Conservation (phyloP, 2,888 invertebrate genomes). For the Notocelia uddmanniana region DNA sequence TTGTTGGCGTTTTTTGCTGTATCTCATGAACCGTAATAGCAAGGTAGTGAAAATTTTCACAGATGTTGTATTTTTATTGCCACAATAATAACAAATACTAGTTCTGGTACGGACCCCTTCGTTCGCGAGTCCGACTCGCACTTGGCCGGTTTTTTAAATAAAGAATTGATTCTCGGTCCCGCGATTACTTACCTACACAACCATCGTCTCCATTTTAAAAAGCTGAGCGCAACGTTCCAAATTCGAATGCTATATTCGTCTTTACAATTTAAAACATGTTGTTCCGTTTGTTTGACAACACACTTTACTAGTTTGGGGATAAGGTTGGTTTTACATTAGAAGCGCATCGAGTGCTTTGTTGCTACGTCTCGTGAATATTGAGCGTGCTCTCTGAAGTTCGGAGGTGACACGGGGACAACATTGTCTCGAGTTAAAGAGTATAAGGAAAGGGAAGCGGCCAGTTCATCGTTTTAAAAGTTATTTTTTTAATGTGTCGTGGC, state of each 20-base stretch:
- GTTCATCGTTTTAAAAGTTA: slow-evolving; percentile 45
- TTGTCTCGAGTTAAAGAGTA: slow-evolving; percentile 64
- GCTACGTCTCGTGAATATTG: slow-evolving; percentile 66
- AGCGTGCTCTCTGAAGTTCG: slow-evolving; percentile 64
- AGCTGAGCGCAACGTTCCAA: slow-evolving; percentile 48
- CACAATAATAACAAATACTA: too few relatives aligned
- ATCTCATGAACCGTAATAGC: too few relatives aligned
- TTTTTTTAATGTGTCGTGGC: slow-evolving; percentile 23
- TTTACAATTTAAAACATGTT: slow-evolving; percentile 53
- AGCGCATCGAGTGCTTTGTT: slow-evolving; percentile 52
- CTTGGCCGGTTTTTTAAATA: too few relatives aligned
- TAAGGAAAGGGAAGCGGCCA: slow-evolving; percentile 57
- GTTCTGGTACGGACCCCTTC: too few relatives aligned
- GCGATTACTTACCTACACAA: slow-evolving; percentile 30
- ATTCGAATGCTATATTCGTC: slow-evolving; percentile 54
- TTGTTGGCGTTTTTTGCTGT: too few relatives aligned
- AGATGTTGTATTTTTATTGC: too few relatives aligned
- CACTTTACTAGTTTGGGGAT: slow-evolving; percentile 36
- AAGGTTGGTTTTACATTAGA: slow-evolving; percentile 51
- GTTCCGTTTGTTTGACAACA: slow-evolving; percentile 13
- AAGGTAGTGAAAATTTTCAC: too few relatives aligned
- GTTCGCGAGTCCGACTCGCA: too few relatives aligned
- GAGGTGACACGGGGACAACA: slow-evolving; percentile 58
- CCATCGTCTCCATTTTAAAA: slow-evolving; percentile 40
- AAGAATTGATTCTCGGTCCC: slow-evolving; percentile 32